Conservation (phyloP, 2,888 invertebrate genomes). For the Chloroclystis v-ata region DNA sequence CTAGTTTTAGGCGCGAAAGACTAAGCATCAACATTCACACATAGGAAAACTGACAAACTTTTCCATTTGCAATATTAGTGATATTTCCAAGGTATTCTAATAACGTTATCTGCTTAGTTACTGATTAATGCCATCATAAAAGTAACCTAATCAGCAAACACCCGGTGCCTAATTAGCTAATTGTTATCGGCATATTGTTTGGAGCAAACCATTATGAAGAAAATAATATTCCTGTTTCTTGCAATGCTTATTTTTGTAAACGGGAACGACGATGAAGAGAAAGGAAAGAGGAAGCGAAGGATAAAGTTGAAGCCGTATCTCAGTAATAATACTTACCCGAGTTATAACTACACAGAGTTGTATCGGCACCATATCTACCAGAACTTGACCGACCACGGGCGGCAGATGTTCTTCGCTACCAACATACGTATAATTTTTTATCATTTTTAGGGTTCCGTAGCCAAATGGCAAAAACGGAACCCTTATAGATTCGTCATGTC, state of each 20-base stretch:
- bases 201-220: slow-evolving; percentile 4
- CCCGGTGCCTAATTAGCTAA: slow-evolving; percentile 2
- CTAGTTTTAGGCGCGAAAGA: no score
- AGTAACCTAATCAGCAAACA: not conserved
- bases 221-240: slow-evolving; percentile 6
- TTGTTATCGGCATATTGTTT: not conserved
- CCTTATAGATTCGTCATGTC: no score
- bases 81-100: no score
- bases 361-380: slow-evolving; percentile 42
- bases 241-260: not conserved
- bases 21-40: no score
- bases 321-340: not conserved
- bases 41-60: no score
- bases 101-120: no score
- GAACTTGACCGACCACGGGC: slow-evolving; percentile 40
- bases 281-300: no score
- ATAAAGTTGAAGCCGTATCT: not conserved
- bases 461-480: no score
- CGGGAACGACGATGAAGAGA: no score
- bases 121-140: not conserved
- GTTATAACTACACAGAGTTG: slow-evolving; percentile 31
- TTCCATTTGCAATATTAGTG: no score
- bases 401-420: slow-evolving; percentile 41
- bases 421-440: slow-evolving; percentile 38
- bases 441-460: no score